Evolutionary conservation across 1,140 invertebrate species (phyloP).

Genomic region (Pentalonia nigronervosa): DNA sequence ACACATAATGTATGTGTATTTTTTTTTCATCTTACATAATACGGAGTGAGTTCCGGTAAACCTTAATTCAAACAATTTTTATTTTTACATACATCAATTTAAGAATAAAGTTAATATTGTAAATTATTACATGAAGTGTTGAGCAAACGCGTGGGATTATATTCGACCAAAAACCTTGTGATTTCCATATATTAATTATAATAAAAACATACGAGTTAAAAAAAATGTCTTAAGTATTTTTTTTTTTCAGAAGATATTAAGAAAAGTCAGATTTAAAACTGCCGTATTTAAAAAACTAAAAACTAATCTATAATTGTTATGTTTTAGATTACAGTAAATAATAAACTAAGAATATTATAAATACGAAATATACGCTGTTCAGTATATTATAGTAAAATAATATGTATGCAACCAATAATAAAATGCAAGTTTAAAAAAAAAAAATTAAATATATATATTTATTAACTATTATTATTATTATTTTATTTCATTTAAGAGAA

Average conservation of each 20-base stretch:
- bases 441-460: not conserved
- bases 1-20: not conserved
- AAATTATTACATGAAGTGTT: not conserved
- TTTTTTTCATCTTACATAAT: constrained; percentile 19
- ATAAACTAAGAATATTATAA: not conserved
- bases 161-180: not conserved
- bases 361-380: not conserved
- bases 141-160: not conserved
- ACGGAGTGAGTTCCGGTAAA: not conserved
- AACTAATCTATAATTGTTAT: not conserved
- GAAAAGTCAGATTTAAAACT: not conserved
- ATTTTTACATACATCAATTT: not conserved
- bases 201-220: not conserved
- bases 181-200: not conserved
- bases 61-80: not conserved
- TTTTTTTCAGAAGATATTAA: too few species aligned
- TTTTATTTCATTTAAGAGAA: not conserved
- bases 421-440: not conserved
- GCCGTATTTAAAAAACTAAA: not conserved
- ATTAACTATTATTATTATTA: not conserved
- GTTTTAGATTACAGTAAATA: not conserved
- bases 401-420: not conserved
- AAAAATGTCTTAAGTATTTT: not conserved
- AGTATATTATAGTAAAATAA: not conserved
- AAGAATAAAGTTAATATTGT: not conserved